Conservation (phyloP, 2,888 invertebrate genomes). For the Dolichopus griseipennis region DNA sequence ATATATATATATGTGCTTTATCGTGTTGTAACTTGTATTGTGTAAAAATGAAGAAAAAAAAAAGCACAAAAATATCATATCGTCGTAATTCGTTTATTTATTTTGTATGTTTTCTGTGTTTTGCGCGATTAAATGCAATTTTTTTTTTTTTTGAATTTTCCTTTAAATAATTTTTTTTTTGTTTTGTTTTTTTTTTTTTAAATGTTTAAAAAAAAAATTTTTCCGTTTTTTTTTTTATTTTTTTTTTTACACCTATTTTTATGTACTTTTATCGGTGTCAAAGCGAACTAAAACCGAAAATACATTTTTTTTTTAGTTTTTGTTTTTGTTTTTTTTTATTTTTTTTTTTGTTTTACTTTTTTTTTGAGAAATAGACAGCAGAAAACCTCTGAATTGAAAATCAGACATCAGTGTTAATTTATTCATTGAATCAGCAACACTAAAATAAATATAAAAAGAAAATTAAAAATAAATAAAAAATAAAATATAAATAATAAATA, state of each 20-base stretch:
- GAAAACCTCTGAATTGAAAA: constrained; percentile 15
- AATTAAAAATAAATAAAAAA: constrained; percentile 13
- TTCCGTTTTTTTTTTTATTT: not conserved
- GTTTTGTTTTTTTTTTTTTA: too few species aligned
- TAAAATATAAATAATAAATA: constrained; percentile 8
- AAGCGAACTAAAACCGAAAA: not conserved
- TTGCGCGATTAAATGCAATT: too few species aligned
- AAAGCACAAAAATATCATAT: too few species aligned
- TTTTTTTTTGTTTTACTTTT: not conserved
- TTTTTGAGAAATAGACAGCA: constrained; percentile 22
- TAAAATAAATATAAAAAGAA: constrained; percentile 18
- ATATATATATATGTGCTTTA: too few species aligned
- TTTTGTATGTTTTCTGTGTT: too few species aligned
- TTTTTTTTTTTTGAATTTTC: too few species aligned
- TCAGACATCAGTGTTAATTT: constrained; percentile 42
- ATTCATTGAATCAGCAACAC: constrained; percentile 42
- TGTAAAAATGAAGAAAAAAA: too few species aligned
- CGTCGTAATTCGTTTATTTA: too few species aligned
- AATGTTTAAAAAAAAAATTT: too few species aligned
- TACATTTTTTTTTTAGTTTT: not conserved
- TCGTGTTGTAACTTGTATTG: too few species aligned
- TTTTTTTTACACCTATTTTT: not conserved
- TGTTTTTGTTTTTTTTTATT: not conserved
- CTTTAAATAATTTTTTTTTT: too few species aligned
- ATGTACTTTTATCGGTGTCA: constrained; percentile 5